Base-by-base conservation (phyloP, 2,797 vertebrate species). In the Galaxias olidus region DNA sequence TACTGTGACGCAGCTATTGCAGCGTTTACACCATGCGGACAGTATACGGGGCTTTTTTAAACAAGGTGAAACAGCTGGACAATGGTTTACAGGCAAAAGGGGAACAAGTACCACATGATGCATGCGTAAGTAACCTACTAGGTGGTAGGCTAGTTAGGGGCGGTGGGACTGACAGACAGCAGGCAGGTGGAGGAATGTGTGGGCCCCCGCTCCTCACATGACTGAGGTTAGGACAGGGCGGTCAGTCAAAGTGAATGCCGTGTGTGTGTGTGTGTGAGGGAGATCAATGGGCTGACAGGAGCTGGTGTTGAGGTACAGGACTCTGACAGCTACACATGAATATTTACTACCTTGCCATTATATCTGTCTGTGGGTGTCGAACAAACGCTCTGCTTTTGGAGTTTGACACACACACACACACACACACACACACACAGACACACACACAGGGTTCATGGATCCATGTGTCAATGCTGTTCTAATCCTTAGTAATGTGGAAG, bases 251-350 rank as follows among this genome's bases (percentile, higher is more conserved):
- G 45, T 80, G 81, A 86, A 81, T 75, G 83, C 83, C 79, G 82
- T 77, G 77, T 81, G 68, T 76, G 78, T 30, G 30, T 30, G 30
- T 30, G 30, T 30, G 30, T 2, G 30, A 30, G 30, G 80, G 68
- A 84, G 80, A 86, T 87, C 80, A 86, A 72, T 83, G 79, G 64
- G 74, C 74, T 84, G 85, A 80, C 84, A 79, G 75, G 76, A 84
- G 69, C 71, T 76, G 69, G 71, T 63, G 46, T 68, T 13, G 45
- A 47, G 45, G 48, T 65, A 1, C 30, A 4, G 49, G 64, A 9
- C 5, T n/a, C 73, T 85, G 83, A 82, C 83, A 86, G 79, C 58
- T 66, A 71, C 13, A 20, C 77, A 81, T 86, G 77, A 86, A 86
- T 85, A 88, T 86, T 84, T 84, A 88, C 69, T 77, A 59, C 68